These are phyloP conservation scores for Pygoscelis antarcticus DNA, from an alignment of 2,113 vertebrate species.

Conservation along the genomic window DNA sequence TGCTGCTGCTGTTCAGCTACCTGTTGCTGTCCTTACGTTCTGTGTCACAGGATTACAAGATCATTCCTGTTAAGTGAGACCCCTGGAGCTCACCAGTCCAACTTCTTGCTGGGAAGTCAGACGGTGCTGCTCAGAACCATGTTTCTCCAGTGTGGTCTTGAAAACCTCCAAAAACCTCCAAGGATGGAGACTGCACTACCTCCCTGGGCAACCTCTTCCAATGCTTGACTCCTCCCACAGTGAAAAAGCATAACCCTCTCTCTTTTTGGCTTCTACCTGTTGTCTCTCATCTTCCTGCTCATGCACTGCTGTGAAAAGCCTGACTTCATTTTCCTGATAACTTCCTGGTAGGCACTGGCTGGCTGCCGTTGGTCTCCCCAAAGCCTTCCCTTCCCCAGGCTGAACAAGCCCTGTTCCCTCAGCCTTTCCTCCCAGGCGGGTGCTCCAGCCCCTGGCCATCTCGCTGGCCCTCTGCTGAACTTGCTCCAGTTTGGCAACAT, in stretches of 20 bases:
- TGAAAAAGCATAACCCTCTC: not conserved
- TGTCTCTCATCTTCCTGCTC: not conserved
- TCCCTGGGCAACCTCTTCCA: not conserved
- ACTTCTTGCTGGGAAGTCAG: not conserved
- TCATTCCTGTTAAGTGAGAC: not conserved
- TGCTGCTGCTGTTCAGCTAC: not conserved
- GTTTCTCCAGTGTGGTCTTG: not conserved
- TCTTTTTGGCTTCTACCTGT: not conserved
- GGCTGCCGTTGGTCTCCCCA: not conserved
- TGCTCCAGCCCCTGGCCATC: not conserved
- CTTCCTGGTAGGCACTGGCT: too few relatives aligned
- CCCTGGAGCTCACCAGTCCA: not conserved
- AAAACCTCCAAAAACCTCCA: not conserved
- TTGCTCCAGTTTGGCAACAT: accelerated
- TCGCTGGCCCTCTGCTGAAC: not conserved
- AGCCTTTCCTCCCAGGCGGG: accelerated
- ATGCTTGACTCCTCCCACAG: not conserved
- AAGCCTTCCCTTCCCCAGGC: not conserved
- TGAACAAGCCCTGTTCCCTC: not conserved
- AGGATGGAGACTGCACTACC: not conserved
- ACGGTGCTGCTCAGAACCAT: not conserved
- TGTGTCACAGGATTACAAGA: not conserved
- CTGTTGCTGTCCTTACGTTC: not conserved
- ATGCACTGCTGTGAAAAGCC: not conserved
- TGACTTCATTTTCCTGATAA: not conserved